Conservation (phyloP, 2,888 invertebrate genomes). For the Dryobota labecula region DNA sequence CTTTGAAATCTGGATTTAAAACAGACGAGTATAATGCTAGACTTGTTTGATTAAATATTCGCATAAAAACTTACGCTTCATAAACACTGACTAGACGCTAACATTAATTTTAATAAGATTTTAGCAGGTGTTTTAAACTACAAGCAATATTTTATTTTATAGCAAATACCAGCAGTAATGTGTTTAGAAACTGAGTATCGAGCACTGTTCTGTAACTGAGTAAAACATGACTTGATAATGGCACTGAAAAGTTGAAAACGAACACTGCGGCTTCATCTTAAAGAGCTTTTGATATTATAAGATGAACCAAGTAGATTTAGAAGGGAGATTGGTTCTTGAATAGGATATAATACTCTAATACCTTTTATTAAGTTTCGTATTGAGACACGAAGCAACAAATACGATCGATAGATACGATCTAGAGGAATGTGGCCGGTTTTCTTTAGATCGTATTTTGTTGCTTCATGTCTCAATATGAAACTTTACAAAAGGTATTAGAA, state of each 20-base stretch:
- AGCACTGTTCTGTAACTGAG: background rate
- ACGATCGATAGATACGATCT: no score
- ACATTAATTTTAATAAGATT: conserved; percentile 28
- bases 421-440: no score
- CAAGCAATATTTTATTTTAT: background rate
- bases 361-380: no score
- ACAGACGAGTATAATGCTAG: conserved; percentile 33
- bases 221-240: background rate
- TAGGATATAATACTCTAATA: no score
- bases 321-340: background rate
- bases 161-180: background rate
- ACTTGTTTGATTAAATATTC: conserved; percentile 45
- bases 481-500: no score
- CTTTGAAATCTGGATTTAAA: conserved; percentile 39
- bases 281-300: background rate
- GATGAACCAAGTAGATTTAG: background rate
- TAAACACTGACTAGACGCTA: conserved; percentile 48
- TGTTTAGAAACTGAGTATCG: background rate
- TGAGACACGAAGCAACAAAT: no score
- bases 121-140: conserved; percentile 7
- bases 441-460: no score
- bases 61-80: conserved; percentile 46
- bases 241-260: background rate
- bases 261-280: background rate
- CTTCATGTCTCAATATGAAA: no score